phyloP scores from a whole-genome alignment of 2,113 vertebrate genomes.

The Archilochus colubris region DNA sequence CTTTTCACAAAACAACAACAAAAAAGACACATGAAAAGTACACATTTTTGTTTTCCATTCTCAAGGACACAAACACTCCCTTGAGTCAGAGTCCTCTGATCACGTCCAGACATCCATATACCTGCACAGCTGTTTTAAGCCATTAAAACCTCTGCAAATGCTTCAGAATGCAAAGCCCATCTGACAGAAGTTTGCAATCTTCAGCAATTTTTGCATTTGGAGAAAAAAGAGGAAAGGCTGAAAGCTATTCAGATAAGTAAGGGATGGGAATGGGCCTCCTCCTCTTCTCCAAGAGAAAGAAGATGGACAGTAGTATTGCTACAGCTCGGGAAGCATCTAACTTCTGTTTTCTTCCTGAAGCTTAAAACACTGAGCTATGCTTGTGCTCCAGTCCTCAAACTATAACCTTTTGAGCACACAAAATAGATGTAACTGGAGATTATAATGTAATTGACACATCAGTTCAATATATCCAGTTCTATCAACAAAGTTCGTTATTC shows the following conservation, averaged over 20 bases:
- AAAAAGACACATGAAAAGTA: neutral
- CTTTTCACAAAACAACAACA: neutral
- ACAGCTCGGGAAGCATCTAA: neutral
- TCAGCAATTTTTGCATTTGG: neutral
- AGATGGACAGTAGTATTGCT: neutral
- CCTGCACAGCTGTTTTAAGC: neutral
- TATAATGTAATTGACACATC: neutral
- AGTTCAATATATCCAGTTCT: neutral
- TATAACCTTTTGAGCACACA: neutral
- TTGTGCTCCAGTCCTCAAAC: neutral
- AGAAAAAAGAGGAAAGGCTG: neutral
- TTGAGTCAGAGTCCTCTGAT: neutral
- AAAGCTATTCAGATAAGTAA: neutral
- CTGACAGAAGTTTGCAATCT: neutral
- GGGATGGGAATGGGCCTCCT: neutral
- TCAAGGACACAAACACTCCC: neutral
- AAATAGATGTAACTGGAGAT: neutral
- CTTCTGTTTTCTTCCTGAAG: neutral
- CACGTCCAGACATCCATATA: neutral
- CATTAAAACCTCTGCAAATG: neutral
- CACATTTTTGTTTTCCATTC: neutral
- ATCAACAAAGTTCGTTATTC: neutral
- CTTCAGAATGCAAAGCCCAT: neutral
- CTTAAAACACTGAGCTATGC: neutral
- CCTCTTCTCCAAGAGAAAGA: neutral